Evolutionary conservation across 53 echinoderm and acorn worm genomes (phyloP).

Genomic region (Paracentrotus lividus): DNA sequence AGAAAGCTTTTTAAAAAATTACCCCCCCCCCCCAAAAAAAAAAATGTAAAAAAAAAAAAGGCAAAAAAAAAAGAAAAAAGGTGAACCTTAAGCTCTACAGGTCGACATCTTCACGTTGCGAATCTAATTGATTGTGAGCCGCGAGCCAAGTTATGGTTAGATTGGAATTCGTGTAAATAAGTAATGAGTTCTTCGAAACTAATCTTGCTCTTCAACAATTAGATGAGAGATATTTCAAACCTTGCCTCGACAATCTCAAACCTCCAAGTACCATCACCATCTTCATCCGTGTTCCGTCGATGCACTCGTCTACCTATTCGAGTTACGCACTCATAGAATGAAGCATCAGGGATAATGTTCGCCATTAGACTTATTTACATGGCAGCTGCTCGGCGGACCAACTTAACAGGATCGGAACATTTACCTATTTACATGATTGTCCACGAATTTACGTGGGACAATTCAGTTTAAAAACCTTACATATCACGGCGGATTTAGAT

Average conservation of each 20-base stretch:
- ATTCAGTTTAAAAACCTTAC: no score
- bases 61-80: no score
- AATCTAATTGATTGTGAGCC: conserved; percentile 12
- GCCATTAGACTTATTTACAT: background rate
- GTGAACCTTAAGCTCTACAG: no score
- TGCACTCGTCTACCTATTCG: background rate
- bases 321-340: background rate
- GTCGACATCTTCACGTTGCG: background rate
- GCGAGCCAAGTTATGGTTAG: background rate
- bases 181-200: background rate
- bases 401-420: background rate
- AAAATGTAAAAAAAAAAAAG: background rate
- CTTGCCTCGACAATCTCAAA: background rate
- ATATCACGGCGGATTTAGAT: no score
- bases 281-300: background rate
- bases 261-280: background rate
- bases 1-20: no score
- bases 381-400: background rate
- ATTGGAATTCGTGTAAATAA: conserved; percentile 40
- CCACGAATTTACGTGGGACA: background rate
- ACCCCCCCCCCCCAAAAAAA: no score
- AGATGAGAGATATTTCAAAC: background rate
- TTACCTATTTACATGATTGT: background rate
- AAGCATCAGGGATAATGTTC: background rate
- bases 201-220: conserved; percentile 14